Conservation (phyloP, 2,888 invertebrate species). For the Synergus umbraculus region DNA sequence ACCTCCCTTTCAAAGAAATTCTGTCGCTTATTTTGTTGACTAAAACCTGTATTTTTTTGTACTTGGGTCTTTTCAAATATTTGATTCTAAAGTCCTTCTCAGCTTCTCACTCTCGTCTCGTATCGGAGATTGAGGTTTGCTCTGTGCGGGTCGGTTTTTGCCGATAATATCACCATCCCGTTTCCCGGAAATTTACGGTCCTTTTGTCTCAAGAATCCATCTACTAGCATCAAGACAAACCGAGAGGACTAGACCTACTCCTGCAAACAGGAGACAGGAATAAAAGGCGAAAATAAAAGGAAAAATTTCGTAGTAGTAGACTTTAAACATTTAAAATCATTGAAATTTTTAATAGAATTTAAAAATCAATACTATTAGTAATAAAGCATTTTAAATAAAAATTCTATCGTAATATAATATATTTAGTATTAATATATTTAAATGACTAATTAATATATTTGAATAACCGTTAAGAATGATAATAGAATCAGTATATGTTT, state of each 20-base stretch:
- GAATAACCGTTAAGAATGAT: no score
- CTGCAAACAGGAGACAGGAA: slow-evolving; percentile 10
- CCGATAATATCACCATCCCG: slow-evolving; percentile 59
- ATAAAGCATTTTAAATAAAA: no score
- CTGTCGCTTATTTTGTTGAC: not conserved
- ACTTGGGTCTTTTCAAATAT: not conserved
- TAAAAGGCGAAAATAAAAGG: not conserved
- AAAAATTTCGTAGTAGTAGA: not conserved
- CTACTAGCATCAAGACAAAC: slow-evolving; percentile 50
- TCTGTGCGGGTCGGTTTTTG: slow-evolving; percentile 42
- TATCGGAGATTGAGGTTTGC: slow-evolving; percentile 45
- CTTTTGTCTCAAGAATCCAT: slow-evolving; percentile 62
- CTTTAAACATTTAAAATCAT: not conserved
- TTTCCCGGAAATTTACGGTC: slow-evolving; percentile 61
- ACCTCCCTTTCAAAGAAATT: not conserved
- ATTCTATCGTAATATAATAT: no score
- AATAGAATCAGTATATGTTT: no score
- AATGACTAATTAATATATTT: no score
- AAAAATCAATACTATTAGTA: no score
- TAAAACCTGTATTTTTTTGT: not conserved
- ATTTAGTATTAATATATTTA: no score
- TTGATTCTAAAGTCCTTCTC: slow-evolving; percentile 18
- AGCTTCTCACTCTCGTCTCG: slow-evolving; percentile 32
- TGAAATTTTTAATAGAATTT: not conserved
- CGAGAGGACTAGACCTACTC: slow-evolving; percentile 43